Conservation (phyloP, 2,113 vertebrate genomes). For the Pipa parva region DNA sequence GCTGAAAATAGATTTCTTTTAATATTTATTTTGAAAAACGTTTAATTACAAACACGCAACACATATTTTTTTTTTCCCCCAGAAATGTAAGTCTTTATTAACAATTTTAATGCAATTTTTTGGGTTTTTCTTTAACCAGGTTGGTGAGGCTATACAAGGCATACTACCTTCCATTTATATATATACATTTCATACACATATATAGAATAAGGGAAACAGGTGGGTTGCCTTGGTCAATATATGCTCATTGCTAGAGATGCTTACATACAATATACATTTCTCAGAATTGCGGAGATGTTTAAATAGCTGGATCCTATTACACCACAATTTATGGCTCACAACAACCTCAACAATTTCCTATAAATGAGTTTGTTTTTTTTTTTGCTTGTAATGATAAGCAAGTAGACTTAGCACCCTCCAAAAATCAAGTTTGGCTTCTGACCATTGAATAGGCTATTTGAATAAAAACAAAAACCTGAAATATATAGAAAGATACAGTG, state of each 20-base stretch:
- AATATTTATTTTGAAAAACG: no score
- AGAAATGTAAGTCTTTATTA: conserved; percentile 51
- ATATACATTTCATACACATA: conserved; percentile 28
- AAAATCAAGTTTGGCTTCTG: neutral
- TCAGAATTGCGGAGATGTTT: no score
- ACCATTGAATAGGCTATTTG: conserved; percentile 22
- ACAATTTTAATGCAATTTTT: conserved; percentile 29
- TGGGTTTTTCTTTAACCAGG: neutral
- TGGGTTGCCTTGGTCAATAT: no score
- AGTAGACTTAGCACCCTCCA: conserved; percentile 3
- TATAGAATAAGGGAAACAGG: neutral
- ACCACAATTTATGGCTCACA: no score
- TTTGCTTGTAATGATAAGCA: neutral
- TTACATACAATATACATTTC: no score
- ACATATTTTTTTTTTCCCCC: neutral
- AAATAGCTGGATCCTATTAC: no score
- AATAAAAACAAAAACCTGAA: neutral
- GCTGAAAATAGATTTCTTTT: no score
- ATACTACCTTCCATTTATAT: conserved; percentile 17
- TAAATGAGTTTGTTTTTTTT: neutral
- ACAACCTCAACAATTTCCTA: no score
- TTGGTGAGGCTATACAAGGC: neutral
- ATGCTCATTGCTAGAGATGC: no score
- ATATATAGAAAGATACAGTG: neutral
- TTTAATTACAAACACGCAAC: rapidly evolving